A percentile compares a stretch with the other conserved stretches of the same genome.
These are phyloP conservation scores for Apotomis betuletana DNA, from an alignment of 2,888 invertebrate genomes.

Conservation along the genomic window DNA sequence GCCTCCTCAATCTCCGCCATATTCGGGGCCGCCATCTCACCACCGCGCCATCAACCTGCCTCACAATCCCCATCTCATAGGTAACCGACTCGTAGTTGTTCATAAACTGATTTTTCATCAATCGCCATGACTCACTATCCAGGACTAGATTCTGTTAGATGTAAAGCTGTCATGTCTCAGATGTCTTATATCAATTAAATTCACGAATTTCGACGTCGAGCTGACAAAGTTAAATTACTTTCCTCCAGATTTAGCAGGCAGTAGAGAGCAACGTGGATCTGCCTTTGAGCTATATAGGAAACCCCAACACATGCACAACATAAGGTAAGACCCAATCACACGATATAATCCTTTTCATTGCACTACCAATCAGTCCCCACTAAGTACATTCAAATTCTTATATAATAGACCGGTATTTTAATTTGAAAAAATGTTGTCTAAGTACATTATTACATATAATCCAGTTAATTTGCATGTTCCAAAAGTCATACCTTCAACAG, in stretches of 20 bases:
- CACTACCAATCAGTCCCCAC: slow-evolving; percentile 38
- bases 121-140: neutral
- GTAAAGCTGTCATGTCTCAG: too few relatives aligned
- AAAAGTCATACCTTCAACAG: slow-evolving; percentile 46
- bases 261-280: slow-evolving; percentile 94
- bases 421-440: neutral
- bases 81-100: slow-evolving; percentile 51
- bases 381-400: slow-evolving; percentile 28
- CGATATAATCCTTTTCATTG: slow-evolving; percentile 12
- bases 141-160: too few relatives aligned
- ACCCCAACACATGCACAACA: slow-evolving; percentile 92
- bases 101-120: neutral
- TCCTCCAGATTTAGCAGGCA: slow-evolving; percentile 88
- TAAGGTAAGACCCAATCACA: slow-evolving; percentile 84
- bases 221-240: neutral
- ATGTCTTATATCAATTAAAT: too few relatives aligned
- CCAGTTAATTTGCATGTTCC: slow-evolving; percentile 62
- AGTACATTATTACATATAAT: slow-evolving; percentile 12
- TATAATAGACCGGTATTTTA: neutral
- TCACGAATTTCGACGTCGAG: neutral
- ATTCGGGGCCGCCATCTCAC: slow-evolving; percentile 77
- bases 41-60: slow-evolving; percentile 78
- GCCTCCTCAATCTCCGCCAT: slow-evolving; percentile 76
- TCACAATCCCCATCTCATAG: slow-evolving; percentile 80
- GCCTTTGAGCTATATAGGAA: slow-evolving; percentile 98